Percentiles rank a stretch among this genome's conserved stretches.
phyloP scores from a whole-genome alignment of 2,113 vertebrate genomes.

The Dasyornis broadbenti region DNA sequence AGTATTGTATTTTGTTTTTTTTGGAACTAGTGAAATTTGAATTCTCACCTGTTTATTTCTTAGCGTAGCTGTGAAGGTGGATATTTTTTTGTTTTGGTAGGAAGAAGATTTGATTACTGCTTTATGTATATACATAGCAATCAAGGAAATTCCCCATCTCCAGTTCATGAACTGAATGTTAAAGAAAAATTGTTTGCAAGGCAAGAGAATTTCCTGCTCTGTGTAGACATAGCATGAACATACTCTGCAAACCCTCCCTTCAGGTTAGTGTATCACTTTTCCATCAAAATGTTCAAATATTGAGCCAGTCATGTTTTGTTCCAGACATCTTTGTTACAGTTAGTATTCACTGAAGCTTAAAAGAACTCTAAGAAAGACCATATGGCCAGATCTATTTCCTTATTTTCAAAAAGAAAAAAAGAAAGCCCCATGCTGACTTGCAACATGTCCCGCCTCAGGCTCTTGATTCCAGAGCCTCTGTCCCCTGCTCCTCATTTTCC shows the following conservation, averaged over 20 bases:
- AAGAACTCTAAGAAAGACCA: background rate
- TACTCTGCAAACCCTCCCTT: background rate
- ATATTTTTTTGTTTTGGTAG: background rate
- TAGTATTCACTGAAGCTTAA: background rate
- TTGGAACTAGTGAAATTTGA: background rate
- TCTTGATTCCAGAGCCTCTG: background rate
- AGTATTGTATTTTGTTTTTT: background rate
- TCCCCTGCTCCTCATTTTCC: background rate
- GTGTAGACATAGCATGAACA: background rate
- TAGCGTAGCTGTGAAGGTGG: accelerated
- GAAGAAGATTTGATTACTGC: background rate
- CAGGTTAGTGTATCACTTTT: background rate
- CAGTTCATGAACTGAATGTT: background rate
- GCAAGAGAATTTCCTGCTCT: background rate
- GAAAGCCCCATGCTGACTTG: background rate
- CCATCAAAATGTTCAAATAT: background rate
- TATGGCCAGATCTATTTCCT: background rate
- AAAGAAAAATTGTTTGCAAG: background rate
- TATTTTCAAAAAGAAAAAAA: background rate
- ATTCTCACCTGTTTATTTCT: background rate
- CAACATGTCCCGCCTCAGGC: background rate
- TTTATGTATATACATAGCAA: background rate
- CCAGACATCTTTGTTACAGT: background rate
- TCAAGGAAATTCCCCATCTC: background rate
- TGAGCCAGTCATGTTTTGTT: background rate